phyloP scores from a whole-genome alignment of 2,113 vertebrate genomes.

The Phodopus roborovskii region DNA sequence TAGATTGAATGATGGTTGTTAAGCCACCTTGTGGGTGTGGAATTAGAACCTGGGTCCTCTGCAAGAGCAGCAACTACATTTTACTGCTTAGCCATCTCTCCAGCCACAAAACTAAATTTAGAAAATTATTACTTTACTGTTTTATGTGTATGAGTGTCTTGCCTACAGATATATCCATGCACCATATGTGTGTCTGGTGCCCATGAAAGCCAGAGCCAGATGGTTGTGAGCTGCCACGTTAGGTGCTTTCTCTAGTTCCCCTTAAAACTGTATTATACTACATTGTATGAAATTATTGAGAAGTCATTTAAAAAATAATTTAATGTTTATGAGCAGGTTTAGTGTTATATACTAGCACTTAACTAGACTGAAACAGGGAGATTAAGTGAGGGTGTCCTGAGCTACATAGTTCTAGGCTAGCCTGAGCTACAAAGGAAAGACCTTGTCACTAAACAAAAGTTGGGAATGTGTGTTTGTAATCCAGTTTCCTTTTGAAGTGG shows the following conservation, averaged over 20 bases:
- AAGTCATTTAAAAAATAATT: not conserved
- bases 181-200: not conserved
- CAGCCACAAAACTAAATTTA: not conserved
- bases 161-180: not conserved
- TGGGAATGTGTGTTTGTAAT: constrained; percentile 1
- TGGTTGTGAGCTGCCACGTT: not conserved
- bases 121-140: not conserved
- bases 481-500: constrained; percentile 34
- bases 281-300: not conserved
- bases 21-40: not conserved
- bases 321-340: not conserved
- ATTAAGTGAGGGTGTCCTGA: no score
- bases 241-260: not conserved
- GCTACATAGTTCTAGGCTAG: not conserved
- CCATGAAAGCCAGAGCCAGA: not conserved
- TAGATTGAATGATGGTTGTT: not conserved
- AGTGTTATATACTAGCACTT: not conserved
- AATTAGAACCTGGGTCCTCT: not conserved
- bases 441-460: not conserved
- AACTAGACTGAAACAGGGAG: not conserved
- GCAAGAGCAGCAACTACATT: not conserved
- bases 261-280: constrained; percentile 1
- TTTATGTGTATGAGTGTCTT: not conserved
- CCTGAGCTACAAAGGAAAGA: not conserved
- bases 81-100: not conserved